Conservation (phyloP, 2,888 invertebrate species). For the Polydrusus pterygomalis region DNA sequence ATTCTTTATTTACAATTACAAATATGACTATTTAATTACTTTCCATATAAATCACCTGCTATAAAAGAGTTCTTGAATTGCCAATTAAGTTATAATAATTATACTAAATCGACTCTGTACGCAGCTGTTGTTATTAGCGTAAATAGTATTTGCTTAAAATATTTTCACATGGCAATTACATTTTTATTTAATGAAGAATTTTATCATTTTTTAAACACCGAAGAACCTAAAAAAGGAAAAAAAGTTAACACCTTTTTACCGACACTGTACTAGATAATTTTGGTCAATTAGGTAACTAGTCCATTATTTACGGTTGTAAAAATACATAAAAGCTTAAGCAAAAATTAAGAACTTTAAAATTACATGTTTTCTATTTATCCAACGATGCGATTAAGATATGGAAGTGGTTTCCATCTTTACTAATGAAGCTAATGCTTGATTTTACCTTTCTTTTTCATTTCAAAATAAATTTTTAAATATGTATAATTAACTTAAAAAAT, state of each 20-base stretch:
- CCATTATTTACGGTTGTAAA: slow-evolving; percentile 3
- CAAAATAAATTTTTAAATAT: background rate
- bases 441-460: background rate
- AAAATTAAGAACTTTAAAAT: slow-evolving; percentile 13
- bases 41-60: no score
- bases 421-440: background rate
- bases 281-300: slow-evolving; percentile 4
- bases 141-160: no score
- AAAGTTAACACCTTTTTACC: background rate
- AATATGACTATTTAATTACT: background rate
- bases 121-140: no score
- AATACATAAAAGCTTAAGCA: background rate
- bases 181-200: background rate
- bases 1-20: no score
- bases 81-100: no score
- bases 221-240: background rate
- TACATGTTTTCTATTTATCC: slow-evolving; percentile 1
- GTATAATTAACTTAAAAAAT: no score
- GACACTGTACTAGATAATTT: background rate
- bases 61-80: no score
- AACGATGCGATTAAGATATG: slow-evolving; percentile 5
- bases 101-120: no score
- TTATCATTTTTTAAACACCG: no score
- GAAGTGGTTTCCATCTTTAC: background rate
- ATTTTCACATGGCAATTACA: no score